Conservation (phyloP, 2,797 vertebrate genomes). For the Geotrypetes seraphini region DNA sequence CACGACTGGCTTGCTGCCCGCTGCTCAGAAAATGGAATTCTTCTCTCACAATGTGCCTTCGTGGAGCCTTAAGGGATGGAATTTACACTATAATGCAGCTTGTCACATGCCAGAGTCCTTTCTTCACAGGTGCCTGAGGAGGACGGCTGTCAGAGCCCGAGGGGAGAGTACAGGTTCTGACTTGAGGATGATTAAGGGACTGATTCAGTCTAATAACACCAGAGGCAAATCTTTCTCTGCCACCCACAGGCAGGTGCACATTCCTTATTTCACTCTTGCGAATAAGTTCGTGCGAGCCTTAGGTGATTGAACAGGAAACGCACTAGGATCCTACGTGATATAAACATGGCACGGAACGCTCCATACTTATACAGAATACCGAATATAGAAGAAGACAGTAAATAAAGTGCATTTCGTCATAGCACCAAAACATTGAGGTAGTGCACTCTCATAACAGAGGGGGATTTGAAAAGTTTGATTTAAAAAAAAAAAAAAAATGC, state of each 20-base stretch:
- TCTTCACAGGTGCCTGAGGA: neutral
- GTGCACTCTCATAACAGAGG: no score
- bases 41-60: neutral
- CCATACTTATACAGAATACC: no score
- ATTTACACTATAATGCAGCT: constrained; percentile 3
- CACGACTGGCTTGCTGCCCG: constrained; percentile 21
- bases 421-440: no score
- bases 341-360: no score
- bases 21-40: constrained; percentile 10
- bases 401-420: no score
- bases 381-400: no score
- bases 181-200: constrained; percentile 5
- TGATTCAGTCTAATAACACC: neutral
- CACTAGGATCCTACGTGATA: no score
- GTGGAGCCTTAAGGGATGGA: constrained; percentile 3
- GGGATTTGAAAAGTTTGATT: no score
- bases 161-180: neutral
- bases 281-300: neutral
- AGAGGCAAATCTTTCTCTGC: neutral
- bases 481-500: no score
- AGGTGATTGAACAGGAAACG: neutral
- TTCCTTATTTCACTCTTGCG: constrained; percentile 1
- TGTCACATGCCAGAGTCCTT: neutral
- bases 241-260: constrained; percentile 13
- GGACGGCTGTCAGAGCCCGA: neutral